These are phyloP conservation scores for Mactromeris polynyma DNA, from an alignment of 2,888 invertebrate genomes.

Conservation along the genomic window DNA sequence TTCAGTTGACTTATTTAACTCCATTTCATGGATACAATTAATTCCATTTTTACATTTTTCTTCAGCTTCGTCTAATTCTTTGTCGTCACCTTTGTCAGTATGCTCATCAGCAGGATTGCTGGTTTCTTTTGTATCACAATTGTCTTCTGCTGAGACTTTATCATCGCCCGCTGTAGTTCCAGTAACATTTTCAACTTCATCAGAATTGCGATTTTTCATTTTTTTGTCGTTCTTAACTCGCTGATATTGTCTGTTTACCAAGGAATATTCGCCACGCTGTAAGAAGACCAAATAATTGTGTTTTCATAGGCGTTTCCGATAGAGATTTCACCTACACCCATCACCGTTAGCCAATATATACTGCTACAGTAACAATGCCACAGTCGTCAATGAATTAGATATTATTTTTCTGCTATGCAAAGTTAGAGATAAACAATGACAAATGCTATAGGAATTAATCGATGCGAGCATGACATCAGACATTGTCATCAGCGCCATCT, in stretches of 20 bases:
- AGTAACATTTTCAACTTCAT: not conserved
- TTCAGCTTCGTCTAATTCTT: not conserved
- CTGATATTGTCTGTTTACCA: not conserved
- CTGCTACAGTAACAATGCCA: no score
- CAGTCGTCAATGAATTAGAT: no score
- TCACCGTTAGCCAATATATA: no score
- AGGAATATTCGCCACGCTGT: not conserved
- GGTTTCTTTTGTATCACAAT: not conserved
- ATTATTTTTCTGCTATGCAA: no score
- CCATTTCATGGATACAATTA: not conserved
- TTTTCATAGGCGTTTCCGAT: not conserved
- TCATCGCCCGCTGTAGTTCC: not conserved
- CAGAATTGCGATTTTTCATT: not conserved
- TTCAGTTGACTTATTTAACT: not conserved
- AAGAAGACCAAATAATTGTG: not conserved
- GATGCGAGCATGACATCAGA: no score
- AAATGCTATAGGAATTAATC: no score
- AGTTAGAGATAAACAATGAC: no score
- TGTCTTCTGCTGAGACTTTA: not conserved
- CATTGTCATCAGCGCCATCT: no score
- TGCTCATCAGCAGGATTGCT: not conserved
- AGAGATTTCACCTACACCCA: no score
- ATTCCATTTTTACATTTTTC: not conserved
- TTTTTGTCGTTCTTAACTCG: not conserved
- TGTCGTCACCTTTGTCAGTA: not conserved